phyloP scores from a whole-genome alignment of 2,888 invertebrate genomes.

The Dysmachus trigonus region DNA sequence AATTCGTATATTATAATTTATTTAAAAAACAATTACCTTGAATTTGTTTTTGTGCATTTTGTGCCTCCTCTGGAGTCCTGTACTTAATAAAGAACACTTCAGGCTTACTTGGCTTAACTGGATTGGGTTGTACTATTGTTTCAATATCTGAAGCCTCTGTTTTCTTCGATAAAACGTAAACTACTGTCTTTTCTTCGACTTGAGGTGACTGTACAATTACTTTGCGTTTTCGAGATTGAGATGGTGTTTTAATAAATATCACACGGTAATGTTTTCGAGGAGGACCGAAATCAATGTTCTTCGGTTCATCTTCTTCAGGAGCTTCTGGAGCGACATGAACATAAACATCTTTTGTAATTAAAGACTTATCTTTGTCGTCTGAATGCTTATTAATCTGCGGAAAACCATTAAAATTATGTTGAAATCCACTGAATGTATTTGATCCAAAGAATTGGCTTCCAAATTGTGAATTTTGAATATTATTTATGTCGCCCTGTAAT shows the following conservation, averaged over 20 bases:
- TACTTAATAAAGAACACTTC: constrained; percentile 65
- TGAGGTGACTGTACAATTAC: constrained; percentile 60
- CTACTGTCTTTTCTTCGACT: constrained; percentile 64
- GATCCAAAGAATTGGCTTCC: not conserved
- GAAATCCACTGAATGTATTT: not conserved
- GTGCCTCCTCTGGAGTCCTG: constrained; percentile 63
- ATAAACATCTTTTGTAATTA: constrained; percentile 50
- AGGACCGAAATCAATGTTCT: constrained; percentile 55
- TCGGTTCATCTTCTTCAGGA: constrained; percentile 39
- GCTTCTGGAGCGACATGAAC: constrained; percentile 52
- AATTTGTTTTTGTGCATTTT: constrained; percentile 62
- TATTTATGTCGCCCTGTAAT: not conserved
- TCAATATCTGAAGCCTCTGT: constrained; percentile 59
- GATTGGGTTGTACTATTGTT: constrained; percentile 59
- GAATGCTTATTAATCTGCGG: not conserved
- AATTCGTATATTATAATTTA: not conserved
- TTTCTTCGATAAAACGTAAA: constrained; percentile 63
- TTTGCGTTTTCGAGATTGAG: constrained; percentile 59
- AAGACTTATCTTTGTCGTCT: not conserved
- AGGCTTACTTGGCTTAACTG: constrained; percentile 61
- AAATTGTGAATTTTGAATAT: not conserved
- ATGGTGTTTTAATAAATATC: constrained; percentile 63
- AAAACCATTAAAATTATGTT: not conserved
- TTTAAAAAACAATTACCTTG: constrained; percentile 53
- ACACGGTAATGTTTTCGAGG: constrained; percentile 63